phyloP scores from a whole-genome alignment of 2,888 invertebrate genomes.

The Drosophila peninsularis region DNA sequence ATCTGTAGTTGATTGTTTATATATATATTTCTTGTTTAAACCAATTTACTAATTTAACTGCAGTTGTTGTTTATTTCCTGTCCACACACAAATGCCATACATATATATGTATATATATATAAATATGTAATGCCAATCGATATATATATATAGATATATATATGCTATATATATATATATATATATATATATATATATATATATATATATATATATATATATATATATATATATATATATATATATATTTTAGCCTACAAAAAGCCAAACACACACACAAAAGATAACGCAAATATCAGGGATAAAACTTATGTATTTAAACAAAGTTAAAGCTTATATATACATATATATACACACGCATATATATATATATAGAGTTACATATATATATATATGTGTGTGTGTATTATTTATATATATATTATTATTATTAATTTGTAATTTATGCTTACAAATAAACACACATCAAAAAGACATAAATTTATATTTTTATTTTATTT shows the following conservation, averaged over 20 bases:
- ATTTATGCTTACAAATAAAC: slow-evolving; percentile 40
- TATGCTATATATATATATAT: slow-evolving; percentile 46
- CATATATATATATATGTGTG: slow-evolving; percentile 14
- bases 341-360: slow-evolving; percentile 17
- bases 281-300: slow-evolving; percentile 59
- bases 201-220: slow-evolving; percentile 22
- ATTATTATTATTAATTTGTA: slow-evolving; percentile 47
- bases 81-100: slow-evolving; percentile 61
- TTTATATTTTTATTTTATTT: slow-evolving; percentile 27
- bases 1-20: slow-evolving; percentile 39
- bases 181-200: slow-evolving; percentile 32
- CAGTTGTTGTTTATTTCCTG: slow-evolving; percentile 40
- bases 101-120: slow-evolving; percentile 56
- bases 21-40: slow-evolving; percentile 19
- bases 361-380: slow-evolving; percentile 2
- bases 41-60: slow-evolving; percentile 13
- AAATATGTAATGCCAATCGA: not conserved
- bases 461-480: slow-evolving; percentile 6
- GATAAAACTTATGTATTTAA: slow-evolving; percentile 49
- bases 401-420: slow-evolving; percentile 8
- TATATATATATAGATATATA: slow-evolving; percentile 21
- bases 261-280: slow-evolving; percentile 59
- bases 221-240: slow-evolving; percentile 39
- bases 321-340: slow-evolving; percentile 13
- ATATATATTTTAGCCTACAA: slow-evolving; percentile 49